Percentiles rank a stretch among this genome's conserved stretches.
Conservation (phyloP, 2,888 invertebrate species). For the Heliconius charithonia region DNA sequence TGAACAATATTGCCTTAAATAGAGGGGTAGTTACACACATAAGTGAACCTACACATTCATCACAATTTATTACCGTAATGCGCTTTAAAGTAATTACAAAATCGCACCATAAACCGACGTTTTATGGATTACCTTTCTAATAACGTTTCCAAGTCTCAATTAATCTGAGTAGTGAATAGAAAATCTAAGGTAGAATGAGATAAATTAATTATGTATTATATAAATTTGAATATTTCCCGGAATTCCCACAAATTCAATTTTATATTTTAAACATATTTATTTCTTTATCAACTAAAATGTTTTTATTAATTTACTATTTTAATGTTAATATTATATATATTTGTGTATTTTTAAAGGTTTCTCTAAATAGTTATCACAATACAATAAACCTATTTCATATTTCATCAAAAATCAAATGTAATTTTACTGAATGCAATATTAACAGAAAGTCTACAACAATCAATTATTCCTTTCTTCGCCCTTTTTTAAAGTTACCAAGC, state of each 20-base stretch:
- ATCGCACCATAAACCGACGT: constrained; percentile 23
- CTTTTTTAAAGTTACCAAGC: constrained; percentile 49
- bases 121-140: constrained; percentile 21
- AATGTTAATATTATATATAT: neutral
- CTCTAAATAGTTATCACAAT: no score
- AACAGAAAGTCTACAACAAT: neutral
- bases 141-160: constrained; percentile 45
- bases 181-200: constrained; percentile 63
- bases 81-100: constrained; percentile 24
- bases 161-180: constrained; percentile 55
- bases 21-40: neutral
- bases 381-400: no score
- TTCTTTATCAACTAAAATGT: no score
- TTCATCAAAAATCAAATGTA: no score
- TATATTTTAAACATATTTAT: neutral
- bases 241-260: neutral
- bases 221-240: constrained; percentile 57
- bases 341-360: no score
- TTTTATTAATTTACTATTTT: no score
- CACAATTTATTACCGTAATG: constrained; percentile 16
- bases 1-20: no score
- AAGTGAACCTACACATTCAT: constrained; percentile 20
- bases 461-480: neutral
- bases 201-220: constrained; percentile 61
- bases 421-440: neutral